Evolutionary conservation across 2,797 vertebrate species (phyloP).

Genomic region (Paguma larvata): DNA sequence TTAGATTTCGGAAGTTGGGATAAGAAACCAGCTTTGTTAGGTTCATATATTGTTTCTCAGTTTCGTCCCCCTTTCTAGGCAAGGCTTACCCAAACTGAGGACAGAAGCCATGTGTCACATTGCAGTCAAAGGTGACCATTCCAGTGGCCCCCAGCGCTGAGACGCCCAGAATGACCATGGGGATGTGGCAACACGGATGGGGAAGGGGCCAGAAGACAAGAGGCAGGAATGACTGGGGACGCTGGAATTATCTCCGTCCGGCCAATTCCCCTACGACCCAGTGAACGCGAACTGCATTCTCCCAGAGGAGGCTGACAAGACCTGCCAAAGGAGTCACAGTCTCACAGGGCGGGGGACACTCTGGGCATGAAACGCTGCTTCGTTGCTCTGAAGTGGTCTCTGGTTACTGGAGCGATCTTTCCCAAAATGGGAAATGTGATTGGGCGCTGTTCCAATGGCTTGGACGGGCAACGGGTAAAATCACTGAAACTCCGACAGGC

Average conservation of each 20-base stretch:
- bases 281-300: background rate
- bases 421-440: background rate
- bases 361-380: background rate
- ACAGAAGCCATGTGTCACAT: background rate
- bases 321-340: background rate
- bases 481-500: background rate
- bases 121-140: background rate
- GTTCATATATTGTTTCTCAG: background rate
- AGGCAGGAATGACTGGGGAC: background rate
- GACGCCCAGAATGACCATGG: background rate
- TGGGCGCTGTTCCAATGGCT: background rate
- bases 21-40: background rate
- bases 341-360: background rate
- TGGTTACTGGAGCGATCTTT: background rate
- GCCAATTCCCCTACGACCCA: background rate
- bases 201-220: background rate
- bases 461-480: background rate
- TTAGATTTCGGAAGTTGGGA: background rate
- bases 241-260: background rate
- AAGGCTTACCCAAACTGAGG: background rate
- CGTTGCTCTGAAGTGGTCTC: background rate
- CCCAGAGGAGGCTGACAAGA: background rate
- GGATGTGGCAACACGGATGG: background rate
- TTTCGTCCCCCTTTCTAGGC: background rate
- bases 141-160: background rate